These are phyloP conservation scores for Strix aluco DNA, from an alignment of 2,113 vertebrate genomes.

Conservation along the genomic window DNA sequence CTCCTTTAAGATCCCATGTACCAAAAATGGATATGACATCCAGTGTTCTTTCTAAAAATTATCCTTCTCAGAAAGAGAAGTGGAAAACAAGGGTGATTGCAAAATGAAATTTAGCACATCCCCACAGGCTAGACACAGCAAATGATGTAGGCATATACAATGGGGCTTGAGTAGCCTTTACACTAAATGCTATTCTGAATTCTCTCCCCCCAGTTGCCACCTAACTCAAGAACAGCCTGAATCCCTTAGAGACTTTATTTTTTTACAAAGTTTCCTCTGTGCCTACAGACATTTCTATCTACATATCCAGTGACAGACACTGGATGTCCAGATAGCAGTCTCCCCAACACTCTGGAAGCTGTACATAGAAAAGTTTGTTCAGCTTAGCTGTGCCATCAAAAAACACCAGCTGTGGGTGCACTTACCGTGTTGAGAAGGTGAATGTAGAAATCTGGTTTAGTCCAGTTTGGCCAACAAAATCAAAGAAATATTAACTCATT, in stretches of 20 bases:
- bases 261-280: background rate
- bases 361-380: background rate
- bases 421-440: background rate
- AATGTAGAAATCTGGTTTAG: background rate
- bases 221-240: background rate
- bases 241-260: background rate
- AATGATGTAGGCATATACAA: background rate
- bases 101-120: background rate
- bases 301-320: background rate
- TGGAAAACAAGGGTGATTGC: slow-evolving; percentile 4
- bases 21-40: slow-evolving; percentile 38
- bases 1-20: background rate
- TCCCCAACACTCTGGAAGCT: background rate
- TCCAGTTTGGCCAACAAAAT: background rate
- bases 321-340: background rate
- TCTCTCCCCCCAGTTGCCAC: background rate
- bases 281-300: background rate
- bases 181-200: background rate
- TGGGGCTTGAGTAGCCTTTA: background rate
- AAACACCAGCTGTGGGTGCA: background rate
- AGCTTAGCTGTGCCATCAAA: background rate
- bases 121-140: background rate
- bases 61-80: background rate
- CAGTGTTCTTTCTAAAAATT: slow-evolving; percentile 21
- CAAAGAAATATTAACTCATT: background rate